Base-by-base conservation (phyloP, 2,888 invertebrate genomes). In the Acleris emargana region DNA sequence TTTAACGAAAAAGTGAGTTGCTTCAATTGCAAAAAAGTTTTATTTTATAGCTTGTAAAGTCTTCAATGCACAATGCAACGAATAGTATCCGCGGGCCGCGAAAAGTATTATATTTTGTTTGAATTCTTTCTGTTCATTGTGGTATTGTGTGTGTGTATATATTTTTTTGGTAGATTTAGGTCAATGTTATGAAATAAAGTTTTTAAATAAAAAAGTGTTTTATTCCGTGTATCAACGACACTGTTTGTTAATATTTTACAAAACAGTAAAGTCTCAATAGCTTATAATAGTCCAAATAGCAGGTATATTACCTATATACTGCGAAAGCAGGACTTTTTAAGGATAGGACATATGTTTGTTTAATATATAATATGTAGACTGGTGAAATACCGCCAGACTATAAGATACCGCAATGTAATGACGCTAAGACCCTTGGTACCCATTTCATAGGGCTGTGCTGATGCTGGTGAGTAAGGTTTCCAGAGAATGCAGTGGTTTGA, bases 11-110 rank as follows among this genome's bases (percentile, higher is more conserved):
- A 18, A 50, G 50, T 22, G 50, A 50, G 22, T 22, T 50, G 50
- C 50, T 50, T 50, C 50, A 50, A 50, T 50, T 50, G 20, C 50
- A 50, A 50, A 50, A 50, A 50, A 22, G 50, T 50, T 20, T 50
- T 50, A 50, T 50, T 50, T 50, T 25, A 50, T 50, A 50, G 50
- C 50, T 50, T 50, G 50, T 50, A 50, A 25, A 50, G 50, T 50
- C 50, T 50, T 22, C 50, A 22, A 50, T 50, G 22, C 25, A 50
- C 22, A 50, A 50, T 50, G 50, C 50, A 50, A 50, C 22, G 22
- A 50, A 50, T 50, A 50, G 50, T 50, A 50, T 50, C 50, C 50
- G 50, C 50, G 50, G 50, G 50, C 50, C 50, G 50, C 50, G 50
- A 50, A 50, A 50, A 50, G 20, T 50, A 50, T 22, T 50, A 50